phyloP scores from a whole-genome alignment of 1,140 invertebrate genomes.

The Eriosoma lanigerum region DNA sequence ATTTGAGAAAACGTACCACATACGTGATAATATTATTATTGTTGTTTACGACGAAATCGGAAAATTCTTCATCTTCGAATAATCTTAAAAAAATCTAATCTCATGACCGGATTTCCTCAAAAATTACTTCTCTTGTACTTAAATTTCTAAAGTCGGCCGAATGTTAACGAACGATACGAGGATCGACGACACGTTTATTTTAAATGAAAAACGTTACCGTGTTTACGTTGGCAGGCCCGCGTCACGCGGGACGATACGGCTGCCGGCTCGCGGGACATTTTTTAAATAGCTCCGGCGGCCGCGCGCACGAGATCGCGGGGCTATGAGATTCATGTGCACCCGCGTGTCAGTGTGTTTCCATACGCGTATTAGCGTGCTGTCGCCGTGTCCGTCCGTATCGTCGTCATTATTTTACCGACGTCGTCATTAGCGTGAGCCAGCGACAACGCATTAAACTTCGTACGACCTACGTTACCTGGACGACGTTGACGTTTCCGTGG shows the following conservation, averaged over 20 bases:
- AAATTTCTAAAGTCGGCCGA: too few species aligned
- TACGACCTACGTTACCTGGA: not conserved
- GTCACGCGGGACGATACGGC: not conserved
- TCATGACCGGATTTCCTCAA: too few species aligned
- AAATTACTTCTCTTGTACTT: too few species aligned
- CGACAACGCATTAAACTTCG: too few species aligned
- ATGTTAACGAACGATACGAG: too few species aligned
- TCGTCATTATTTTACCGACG: not conserved
- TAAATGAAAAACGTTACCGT: not conserved
- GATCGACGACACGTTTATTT: not conserved
- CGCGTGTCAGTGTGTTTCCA: constrained; percentile 24
- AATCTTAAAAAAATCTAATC: too few species aligned
- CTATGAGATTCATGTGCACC: not conserved
- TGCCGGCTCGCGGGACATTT: constrained; percentile 34
- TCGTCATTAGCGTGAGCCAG: not conserved
- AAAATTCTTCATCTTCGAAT: too few species aligned
- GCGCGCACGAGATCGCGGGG: not conserved
- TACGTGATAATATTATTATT: too few species aligned
- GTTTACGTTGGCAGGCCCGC: constrained; percentile 45
- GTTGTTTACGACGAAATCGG: too few species aligned
- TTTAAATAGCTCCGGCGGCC: constrained; percentile 45
- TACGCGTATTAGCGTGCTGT: not conserved
- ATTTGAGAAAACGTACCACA: too few species aligned
- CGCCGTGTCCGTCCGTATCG: not conserved
- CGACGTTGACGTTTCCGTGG: constrained; percentile 21